Base-by-base conservation (phyloP, 92 coral and sea anemone species). In the Plumapathes pennacea region DNA sequence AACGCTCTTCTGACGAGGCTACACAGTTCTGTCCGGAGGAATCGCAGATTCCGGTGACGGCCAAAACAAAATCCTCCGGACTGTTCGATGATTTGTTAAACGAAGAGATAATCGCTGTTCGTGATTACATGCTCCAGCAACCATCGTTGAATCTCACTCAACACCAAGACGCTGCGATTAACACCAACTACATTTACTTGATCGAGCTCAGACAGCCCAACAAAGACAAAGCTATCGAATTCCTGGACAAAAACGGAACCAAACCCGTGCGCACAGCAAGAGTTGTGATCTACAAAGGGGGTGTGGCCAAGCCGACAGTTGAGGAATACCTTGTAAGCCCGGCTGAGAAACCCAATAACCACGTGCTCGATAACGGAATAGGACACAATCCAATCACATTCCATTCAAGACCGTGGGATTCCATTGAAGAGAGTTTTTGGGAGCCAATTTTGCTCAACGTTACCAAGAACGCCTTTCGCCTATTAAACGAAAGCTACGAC, bases 141-240 rank as follows among this genome's bases (percentile, higher is more conserved):
- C n/a, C 45, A 38, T 52, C 77, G 8, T 50, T 85, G 54, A 84
- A 74, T 32, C 41, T 89, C 21, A 81, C 74, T 9, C 52, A 78
- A 15, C 69, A 62, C 51, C 67, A 70, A 13, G 45, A 54, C 11
- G 97, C 97, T 14, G 32, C 60, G 2, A 62, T 89, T 15, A 50
- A 49, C 25, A 78, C 76, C 48, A 89, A 89, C 57, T 76, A 80
- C 55, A 89, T 89, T 43, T 89, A 80, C 69, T 33, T 89, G 54
- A 84, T 89, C 45, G 89, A 89, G 43, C 81, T 84, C 25, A 83
- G 78, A 21, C 83, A 84, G 27, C 97, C 97, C 5, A 25, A 54
- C 6, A 89, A 89, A 71, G 69, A 38, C 39, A 60, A 71, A 12
- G 97, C 91, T n/a, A 64, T 89, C 11, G 75, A 69, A 13, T 71